Evolutionary conservation across 2,888 invertebrate species (phyloP).

Genomic region (Ceriagrion tenellum): DNA sequence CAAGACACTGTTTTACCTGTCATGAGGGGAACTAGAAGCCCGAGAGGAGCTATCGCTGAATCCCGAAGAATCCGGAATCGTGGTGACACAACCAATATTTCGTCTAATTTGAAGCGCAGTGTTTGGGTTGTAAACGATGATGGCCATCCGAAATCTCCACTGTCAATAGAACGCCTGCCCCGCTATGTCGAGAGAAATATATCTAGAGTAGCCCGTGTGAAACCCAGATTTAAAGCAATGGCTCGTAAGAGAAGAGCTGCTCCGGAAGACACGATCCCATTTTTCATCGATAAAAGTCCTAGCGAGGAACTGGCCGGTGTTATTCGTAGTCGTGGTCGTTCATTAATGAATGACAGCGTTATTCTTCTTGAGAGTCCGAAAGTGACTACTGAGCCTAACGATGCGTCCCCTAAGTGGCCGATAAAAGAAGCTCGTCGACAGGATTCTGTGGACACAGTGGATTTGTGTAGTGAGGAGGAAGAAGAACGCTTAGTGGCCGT

Average conservation of each 20-base stretch:
- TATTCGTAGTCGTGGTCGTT: neutral
- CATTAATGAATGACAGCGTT: constrained; percentile 1
- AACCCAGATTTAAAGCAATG: neutral
- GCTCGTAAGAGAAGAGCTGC: neutral
- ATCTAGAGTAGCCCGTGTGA: neutral
- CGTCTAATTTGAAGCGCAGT: neutral
- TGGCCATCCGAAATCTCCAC: constrained; percentile 13
- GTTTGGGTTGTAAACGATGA: constrained; percentile 34
- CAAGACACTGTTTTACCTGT: neutral
- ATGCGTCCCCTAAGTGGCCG: neutral
- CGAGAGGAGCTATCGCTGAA: neutral
- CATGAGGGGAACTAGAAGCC: neutral
- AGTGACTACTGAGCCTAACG: neutral
- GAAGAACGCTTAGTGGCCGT: neutral
- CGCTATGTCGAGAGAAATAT: neutral
- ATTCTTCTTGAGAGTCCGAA: neutral
- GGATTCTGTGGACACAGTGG: constrained; percentile 8
- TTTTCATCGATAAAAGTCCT: constrained; percentile 52
- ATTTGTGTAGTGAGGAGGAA: constrained; percentile 47
- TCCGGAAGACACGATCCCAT: neutral
- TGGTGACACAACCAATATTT: neutral
- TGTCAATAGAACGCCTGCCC: constrained; percentile 47
- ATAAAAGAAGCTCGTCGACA: neutral
- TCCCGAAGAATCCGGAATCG: too few species aligned
- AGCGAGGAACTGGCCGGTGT: neutral